These are phyloP conservation scores for Neomonachus schauinslandi DNA, from an alignment of 2,113 vertebrate genomes.

Conservation along the genomic window DNA sequence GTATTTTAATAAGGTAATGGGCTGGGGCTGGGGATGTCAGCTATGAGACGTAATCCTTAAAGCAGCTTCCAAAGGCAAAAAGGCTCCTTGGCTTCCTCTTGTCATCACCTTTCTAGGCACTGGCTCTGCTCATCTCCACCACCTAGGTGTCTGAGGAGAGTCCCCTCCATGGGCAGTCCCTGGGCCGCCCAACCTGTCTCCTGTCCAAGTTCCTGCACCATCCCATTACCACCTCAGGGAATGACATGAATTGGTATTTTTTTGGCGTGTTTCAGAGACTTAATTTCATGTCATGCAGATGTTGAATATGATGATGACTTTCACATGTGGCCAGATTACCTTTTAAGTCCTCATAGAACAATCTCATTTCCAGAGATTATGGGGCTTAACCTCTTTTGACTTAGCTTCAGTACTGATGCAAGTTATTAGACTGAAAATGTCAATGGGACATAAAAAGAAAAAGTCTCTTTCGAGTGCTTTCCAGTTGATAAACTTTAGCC, in stretches of 20 bases:
- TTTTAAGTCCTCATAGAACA: neutral
- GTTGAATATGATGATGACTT: neutral
- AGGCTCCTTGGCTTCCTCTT: neutral
- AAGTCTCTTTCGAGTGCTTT: neutral
- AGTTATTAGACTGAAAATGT: neutral
- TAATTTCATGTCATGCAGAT: neutral
- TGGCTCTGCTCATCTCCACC: neutral
- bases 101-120: too few relatives aligned
- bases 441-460: neutral
- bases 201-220: neutral
- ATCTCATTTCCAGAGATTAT: neutral
- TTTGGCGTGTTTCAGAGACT: neutral
- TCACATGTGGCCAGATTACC: neutral
- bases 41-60: neutral
- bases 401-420: neutral
- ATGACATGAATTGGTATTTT: neutral
- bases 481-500: neutral
- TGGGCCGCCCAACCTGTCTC: neutral
- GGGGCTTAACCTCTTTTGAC: neutral
- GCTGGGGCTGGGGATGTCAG: neutral
- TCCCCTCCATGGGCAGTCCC: fast-evolving
- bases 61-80: neutral
- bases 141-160: neutral
- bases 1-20: neutral
- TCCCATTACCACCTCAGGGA: neutral